Evolutionary conservation across 2,797 vertebrate genomes (phyloP).

Genomic region (Chelonia mydas): DNA sequence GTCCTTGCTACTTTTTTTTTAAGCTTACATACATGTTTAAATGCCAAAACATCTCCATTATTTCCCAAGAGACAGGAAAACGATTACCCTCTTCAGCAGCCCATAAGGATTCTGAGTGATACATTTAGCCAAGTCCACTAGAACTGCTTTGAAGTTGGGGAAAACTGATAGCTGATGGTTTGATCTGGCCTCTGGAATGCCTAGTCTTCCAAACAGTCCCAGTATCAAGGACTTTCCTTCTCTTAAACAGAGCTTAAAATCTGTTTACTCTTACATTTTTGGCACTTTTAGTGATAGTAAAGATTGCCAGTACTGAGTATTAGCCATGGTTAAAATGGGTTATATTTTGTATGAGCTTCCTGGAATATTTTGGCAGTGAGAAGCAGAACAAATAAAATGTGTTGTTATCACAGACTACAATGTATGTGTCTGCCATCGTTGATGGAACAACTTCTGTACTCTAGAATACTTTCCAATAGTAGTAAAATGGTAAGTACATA

Average conservation of each 20-base stretch:
- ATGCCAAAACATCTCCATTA: not conserved
- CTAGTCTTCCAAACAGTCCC: not conserved
- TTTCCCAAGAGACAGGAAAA: not conserved
- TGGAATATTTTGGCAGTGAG: not conserved
- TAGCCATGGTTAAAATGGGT: not conserved
- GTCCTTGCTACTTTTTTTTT: not conserved
- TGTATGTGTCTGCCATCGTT: not conserved
- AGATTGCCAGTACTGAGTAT: not conserved
- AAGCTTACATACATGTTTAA: not conserved
- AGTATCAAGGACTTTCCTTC: not conserved
- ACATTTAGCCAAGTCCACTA: not conserved
- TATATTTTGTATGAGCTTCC: not conserved
- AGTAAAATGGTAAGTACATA: not conserved
- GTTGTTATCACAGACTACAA: not conserved
- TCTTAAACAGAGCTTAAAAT: not conserved
- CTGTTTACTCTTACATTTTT: not conserved
- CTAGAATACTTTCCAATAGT: not conserved
- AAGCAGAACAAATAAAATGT: not conserved
- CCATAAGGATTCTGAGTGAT: not conserved
- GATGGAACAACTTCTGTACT: not conserved
- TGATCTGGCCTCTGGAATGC: not conserved
- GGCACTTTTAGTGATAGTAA: not conserved
- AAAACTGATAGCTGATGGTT: not conserved
- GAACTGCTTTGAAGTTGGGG: not conserved
- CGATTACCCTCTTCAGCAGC: not conserved